Evolutionary conservation across 30 jellyfish, hydroid and myxozoan genomes (phyloP).

Genomic region (Hydractinia symbiolongicarpus): DNA sequence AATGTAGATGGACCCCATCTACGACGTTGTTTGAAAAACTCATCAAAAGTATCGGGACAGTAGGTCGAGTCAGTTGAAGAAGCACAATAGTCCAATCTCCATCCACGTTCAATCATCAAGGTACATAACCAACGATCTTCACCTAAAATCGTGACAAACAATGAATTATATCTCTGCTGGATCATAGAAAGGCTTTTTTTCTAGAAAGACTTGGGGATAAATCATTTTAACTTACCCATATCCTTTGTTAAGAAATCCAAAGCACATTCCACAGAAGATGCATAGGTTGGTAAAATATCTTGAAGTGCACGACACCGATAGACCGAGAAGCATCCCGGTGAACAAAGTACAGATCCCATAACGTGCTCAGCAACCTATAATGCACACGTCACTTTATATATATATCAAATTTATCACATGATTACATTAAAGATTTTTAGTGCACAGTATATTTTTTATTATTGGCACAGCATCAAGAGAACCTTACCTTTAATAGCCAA

Average conservation of each 20-base stretch:
- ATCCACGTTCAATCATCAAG: slow-evolving; percentile 75
- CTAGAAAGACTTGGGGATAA: background rate
- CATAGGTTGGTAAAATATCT: slow-evolving; percentile 80
- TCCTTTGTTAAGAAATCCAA: slow-evolving; percentile 86
- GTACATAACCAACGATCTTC: slow-evolving; percentile 99
- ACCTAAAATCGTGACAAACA: slow-evolving; percentile 28
- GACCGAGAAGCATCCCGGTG: slow-evolving; percentile 93
- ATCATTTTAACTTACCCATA: slow-evolving; percentile 54
- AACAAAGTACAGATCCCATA: slow-evolving; percentile 90
- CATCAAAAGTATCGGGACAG: slow-evolving; percentile 81
- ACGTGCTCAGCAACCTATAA: slow-evolving; percentile 87
- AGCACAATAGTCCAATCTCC: slow-evolving; percentile 88
- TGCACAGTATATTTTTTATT: no score
- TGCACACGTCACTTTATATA: background rate
- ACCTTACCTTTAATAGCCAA: slow-evolving; percentile 78
- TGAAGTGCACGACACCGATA: slow-evolving; percentile 73
- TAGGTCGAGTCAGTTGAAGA: slow-evolving; percentile 76
- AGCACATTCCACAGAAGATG: slow-evolving; percentile 88
- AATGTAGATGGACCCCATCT: slow-evolving; percentile 95
- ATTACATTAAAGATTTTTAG: no score
- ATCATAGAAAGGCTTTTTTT: background rate
- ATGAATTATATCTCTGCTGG: background rate
- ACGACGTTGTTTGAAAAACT: slow-evolving; percentile 81
- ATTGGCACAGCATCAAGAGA: no score
- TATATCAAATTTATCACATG: no score